phyloP scores from a whole-genome alignment of 2,113 vertebrate species.

The Perca flavescens region DNA sequence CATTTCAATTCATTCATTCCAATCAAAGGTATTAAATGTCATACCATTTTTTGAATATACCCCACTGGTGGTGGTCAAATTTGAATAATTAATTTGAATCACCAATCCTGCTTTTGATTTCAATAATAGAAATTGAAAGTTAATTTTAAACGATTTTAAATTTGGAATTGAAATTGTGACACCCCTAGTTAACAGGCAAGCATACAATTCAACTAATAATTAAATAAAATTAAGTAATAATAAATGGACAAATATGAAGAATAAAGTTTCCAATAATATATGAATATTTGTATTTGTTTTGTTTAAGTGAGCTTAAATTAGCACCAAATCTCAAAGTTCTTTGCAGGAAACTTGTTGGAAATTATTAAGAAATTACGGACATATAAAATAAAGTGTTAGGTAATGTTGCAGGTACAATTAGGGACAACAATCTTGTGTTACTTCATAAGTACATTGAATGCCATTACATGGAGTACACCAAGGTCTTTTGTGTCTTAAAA shows the following conservation, averaged over 20 bases:
- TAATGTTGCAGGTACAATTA: not conserved
- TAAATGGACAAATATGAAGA: not conserved
- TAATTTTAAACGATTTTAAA: no score
- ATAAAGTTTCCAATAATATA: not conserved
- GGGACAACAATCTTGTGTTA: conserved; percentile 1
- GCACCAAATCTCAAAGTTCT: conserved; percentile 14
- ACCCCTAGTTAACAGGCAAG: no score
- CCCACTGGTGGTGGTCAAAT: no score
- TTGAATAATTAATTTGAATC: no score
- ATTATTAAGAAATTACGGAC: not conserved
- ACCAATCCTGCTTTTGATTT: no score
- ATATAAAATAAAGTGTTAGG: conserved; percentile 3
- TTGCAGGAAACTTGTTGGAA: conserved; percentile 13
- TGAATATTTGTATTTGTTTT: not conserved
- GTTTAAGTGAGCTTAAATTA: conserved; percentile 6
- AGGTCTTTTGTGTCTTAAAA: conserved; percentile 3
- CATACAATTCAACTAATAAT: no score
- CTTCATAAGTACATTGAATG: conserved; percentile 15
- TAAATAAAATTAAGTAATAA: no score
- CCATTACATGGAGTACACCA: not conserved
- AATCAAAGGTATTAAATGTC: not conserved
- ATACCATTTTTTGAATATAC: no score
- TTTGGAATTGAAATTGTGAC: no score
- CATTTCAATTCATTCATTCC: not conserved
- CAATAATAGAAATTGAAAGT: no score